Conservation (phyloP, 2,113 vertebrate genomes). For the Lonchura striata region DNA sequence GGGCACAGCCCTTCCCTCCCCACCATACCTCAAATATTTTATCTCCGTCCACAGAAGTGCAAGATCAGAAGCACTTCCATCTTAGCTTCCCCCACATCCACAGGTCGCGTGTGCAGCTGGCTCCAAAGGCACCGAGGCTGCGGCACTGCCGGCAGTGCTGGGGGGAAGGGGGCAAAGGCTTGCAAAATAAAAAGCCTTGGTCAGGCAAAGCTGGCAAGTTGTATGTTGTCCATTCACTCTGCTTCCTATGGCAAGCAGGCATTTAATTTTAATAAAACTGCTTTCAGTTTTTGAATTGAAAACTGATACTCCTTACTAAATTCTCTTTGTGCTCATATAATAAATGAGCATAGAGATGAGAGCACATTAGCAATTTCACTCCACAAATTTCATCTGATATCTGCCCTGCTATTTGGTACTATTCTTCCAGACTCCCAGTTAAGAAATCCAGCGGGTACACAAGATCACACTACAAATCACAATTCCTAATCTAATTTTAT, state of each 20-base stretch:
- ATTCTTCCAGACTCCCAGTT: neutral
- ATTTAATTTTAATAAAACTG: neutral
- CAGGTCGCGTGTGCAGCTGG: accelerated
- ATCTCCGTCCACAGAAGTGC: neutral
- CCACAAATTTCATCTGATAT: neutral
- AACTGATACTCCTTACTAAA: accelerated
- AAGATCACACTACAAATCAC: neutral
- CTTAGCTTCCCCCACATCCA: neutral
- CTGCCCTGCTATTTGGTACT: neutral
- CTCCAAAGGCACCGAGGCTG: neutral
- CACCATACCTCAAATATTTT: conserved; percentile 30
- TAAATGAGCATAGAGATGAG: neutral
- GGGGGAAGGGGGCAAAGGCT: neutral
- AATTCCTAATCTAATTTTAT: neutral
- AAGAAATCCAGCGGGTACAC: neutral
- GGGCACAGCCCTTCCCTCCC: neutral
- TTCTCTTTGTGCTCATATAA: neutral
- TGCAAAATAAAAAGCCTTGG: neutral
- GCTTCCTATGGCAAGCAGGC: neutral
- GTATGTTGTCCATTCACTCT: neutral
- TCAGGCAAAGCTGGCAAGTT: neutral
- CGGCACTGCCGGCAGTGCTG: neutral
- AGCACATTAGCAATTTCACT: neutral
- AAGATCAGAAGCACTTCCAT: neutral
- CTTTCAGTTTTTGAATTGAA: neutral